Conservation (phyloP, 2,888 invertebrate species). For the Cylloceria caligata region DNA sequence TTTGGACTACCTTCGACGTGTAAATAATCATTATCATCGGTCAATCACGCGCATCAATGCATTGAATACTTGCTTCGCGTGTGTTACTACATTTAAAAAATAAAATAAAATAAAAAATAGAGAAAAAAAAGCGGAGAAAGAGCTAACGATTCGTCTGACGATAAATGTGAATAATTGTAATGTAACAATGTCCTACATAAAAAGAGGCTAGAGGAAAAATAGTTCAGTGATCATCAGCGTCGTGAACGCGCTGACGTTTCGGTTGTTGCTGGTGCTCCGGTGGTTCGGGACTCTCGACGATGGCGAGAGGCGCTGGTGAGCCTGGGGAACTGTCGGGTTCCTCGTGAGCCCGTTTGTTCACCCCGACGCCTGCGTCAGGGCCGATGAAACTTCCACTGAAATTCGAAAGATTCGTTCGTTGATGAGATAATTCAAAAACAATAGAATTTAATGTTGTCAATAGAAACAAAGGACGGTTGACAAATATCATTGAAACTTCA, state of each 20-base stretch:
- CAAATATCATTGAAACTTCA: constrained; percentile 58
- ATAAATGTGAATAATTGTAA: constrained; percentile 77
- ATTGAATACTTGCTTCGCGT: not conserved
- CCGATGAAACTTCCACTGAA: constrained; percentile 82
- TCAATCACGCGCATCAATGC: constrained; percentile 31
- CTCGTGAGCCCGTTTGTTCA: constrained; percentile 81
- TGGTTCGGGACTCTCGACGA: constrained; percentile 83
- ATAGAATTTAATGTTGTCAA: not conserved
- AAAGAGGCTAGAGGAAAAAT: constrained; percentile 73
- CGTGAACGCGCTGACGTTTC: constrained; percentile 83
- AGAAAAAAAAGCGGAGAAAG: constrained; percentile 70
- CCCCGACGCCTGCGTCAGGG: constrained; percentile 82
- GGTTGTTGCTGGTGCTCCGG: constrained; percentile 75
- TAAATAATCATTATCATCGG: constrained; percentile 29
- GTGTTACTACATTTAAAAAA: constrained; percentile 35
- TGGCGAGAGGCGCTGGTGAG: constrained; percentile 83
- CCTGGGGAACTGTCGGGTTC: constrained; percentile 83
- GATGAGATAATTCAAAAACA: not conserved
- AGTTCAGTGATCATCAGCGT: constrained; percentile 83
- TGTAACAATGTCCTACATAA: constrained; percentile 81
- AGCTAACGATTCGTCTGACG: constrained; percentile 76
- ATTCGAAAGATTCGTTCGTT: constrained; percentile 27
- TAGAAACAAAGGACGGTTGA: not conserved
- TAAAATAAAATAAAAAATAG: constrained; percentile 30
- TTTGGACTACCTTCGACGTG: not conserved